Base-by-base conservation (phyloP, 2,113 vertebrate species). In the Oreotragus oreotragus region DNA sequence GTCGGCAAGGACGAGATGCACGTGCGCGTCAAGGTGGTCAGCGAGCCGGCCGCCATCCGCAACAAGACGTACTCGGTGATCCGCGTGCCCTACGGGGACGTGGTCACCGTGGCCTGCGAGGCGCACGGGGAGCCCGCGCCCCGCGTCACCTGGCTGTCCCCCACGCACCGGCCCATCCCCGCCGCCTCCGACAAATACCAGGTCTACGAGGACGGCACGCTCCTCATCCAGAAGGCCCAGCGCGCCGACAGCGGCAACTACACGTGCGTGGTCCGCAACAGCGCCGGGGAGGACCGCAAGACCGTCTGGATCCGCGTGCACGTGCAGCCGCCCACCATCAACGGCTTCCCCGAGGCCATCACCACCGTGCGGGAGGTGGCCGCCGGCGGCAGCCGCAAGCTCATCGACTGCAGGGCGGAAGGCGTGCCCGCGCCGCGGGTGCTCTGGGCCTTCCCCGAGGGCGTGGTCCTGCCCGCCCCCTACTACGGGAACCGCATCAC, bases 1-100 rank as follows among this genome's bases (percentile, higher is more conserved):
- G 98, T 99, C 1, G 99, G 99, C 39, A 99, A 99, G 98, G 99
- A 99, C 70, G 99, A 99, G 97, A 99, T 99, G 99, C 99, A 98
- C 28, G 99, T 99, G 2, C 98, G 99, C 1, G 99, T 99, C 27
- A 99, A 99, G 96, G 99, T 99, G 45, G 98, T 99, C 79, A 95
- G 99, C 0, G 98, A 98, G 57, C 98, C 98, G 0, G 99, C 99
- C 0, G 86, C 98, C 66, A 99, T 99, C 98, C 98, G 96, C 10
- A 98, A 99, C 92, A 99, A 99, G 96, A 98, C 98, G 0, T 94
- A 97, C 0, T 27, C 96, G 0, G 27, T 91, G 5, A 19, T 99
- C 36, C 98, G 97, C 2, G 99, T 99, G 0, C 97, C 98, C 19
- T 99, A 99, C 4, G 99, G 99, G 0, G 99, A 99, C 19, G 98